Evolutionary conservation across 2,888 invertebrate species (phyloP).

Genomic region (Nomada flava): DNA sequence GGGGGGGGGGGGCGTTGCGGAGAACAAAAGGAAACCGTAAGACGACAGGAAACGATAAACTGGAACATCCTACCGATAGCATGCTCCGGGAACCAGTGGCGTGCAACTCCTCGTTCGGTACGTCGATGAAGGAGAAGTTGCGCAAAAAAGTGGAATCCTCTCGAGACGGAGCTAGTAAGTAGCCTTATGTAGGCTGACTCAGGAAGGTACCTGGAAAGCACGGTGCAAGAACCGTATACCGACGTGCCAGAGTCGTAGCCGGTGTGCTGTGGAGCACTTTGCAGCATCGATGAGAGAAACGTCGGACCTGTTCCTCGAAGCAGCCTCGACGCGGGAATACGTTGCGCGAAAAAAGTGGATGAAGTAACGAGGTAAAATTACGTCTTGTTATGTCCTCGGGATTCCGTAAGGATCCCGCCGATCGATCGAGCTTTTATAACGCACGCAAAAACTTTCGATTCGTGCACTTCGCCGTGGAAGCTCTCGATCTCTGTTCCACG

Average conservation of each 20-base stretch:
- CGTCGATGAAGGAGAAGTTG: constrained; percentile 66
- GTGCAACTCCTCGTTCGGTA: constrained; percentile 59
- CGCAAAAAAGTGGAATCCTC: constrained; percentile 78
- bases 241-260: constrained; percentile 55
- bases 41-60: constrained; percentile 72
- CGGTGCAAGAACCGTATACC: constrained; percentile 72
- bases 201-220: constrained; percentile 78
- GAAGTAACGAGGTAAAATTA: constrained; percentile 58
- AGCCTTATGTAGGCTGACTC: constrained; percentile 81
- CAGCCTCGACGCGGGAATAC: constrained; percentile 28
- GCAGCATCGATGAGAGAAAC: constrained; percentile 42
- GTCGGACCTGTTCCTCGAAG: constrained; percentile 48
- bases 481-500: constrained; percentile 6
- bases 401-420: constrained; percentile 52
- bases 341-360: constrained; percentile 54
- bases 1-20: not conserved
- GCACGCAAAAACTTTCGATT: constrained; percentile 44
- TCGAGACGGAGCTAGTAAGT: constrained; percentile 72
- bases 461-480: constrained; percentile 24
- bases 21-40: constrained; percentile 54
- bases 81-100: constrained; percentile 57
- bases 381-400: constrained; percentile 56
- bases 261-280: constrained; percentile 41
- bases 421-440: constrained; percentile 58
- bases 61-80: constrained; percentile 68